phyloP scores from a whole-genome alignment of 2,113 vertebrate genomes.

The Mugil cephalus region DNA sequence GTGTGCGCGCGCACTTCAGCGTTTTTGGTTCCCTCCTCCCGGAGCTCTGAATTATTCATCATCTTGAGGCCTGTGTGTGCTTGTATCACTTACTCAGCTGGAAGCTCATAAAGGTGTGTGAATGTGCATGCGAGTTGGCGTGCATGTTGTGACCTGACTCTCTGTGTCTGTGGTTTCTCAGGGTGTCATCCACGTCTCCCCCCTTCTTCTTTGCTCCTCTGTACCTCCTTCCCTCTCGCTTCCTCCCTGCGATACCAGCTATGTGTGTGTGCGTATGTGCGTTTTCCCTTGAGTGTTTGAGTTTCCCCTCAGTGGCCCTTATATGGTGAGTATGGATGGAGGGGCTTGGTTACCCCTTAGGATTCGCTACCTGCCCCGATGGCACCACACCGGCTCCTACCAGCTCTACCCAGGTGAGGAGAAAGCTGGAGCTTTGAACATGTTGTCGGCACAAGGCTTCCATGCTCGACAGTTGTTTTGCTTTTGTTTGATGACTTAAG shows the following conservation, averaged over 20 bases:
- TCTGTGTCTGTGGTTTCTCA: constrained; percentile 53
- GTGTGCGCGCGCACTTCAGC: background rate
- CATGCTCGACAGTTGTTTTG: background rate
- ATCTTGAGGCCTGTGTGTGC: constrained; percentile 77
- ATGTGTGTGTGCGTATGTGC: constrained; percentile 25
- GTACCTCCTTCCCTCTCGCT: constrained; percentile 11
- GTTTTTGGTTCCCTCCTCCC: constrained; percentile 81
- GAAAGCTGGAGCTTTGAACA: constrained; percentile 5
- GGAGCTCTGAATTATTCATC: constrained; percentile 91
- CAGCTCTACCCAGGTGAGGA: constrained; percentile 94
- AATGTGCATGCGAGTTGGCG: constrained; percentile 6
- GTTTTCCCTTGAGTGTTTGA: constrained; percentile 33
- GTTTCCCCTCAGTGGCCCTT: constrained; percentile 37
- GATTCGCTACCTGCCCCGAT: constrained; percentile 91
- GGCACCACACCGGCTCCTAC: constrained; percentile 95
- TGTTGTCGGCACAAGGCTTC: background rate
- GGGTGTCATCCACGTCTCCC: constrained; percentile 56
- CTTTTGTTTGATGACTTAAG: background rate
- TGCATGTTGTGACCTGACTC: constrained; percentile 59
- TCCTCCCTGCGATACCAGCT: constrained; percentile 14
- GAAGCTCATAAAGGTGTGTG: constrained; percentile 34
- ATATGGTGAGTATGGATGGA: constrained; percentile 88
- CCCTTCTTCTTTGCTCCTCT: constrained; percentile 8
- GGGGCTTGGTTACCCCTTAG: constrained; percentile 90
- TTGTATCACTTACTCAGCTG: constrained; percentile 81